phyloP scores from a whole-genome alignment of 2,888 invertebrate genomes.

The Parnassius smintheus region DNA sequence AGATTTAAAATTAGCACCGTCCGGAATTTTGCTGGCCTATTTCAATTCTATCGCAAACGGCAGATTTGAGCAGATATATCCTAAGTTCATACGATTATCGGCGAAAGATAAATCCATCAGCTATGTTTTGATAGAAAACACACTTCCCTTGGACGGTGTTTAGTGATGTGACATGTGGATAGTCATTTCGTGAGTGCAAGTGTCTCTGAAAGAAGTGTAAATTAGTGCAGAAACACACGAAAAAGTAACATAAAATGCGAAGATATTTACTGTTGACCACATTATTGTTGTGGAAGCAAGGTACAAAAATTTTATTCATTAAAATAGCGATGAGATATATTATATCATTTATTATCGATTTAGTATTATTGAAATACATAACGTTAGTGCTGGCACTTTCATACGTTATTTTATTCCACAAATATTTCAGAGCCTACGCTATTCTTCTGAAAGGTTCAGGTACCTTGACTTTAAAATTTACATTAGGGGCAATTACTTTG shows the following conservation, averaged over 20 bases:
- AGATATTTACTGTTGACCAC: constrained; percentile 44
- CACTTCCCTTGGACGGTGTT: constrained; percentile 5
- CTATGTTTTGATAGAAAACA: constrained; percentile 10
- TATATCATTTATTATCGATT: neutral
- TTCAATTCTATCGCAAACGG: constrained; percentile 57
- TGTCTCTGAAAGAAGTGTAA: constrained; percentile 23
- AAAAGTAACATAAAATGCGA: constrained; percentile 42
- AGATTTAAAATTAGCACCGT: constrained; percentile 73
- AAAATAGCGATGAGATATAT: neutral
- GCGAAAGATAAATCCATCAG: neutral
- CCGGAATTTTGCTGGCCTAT: constrained; percentile 69
- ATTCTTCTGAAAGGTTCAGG: too few relatives aligned
- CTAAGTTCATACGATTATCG: constrained; percentile 24
- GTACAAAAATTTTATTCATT: constrained; percentile 38
- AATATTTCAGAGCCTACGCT: too few relatives aligned
- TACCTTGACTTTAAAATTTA: too few relatives aligned
- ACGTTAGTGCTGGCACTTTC: too few relatives aligned
- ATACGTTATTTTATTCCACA: too few relatives aligned
- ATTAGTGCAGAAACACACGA: constrained; percentile 14
- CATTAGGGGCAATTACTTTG: too few relatives aligned
- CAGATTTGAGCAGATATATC: constrained; percentile 46
- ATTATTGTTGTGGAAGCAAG: constrained; percentile 56
- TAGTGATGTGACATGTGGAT: constrained; percentile 42
- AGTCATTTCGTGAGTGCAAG: constrained; percentile 36
- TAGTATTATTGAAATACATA: neutral